Evolutionary conservation across 2,888 invertebrate species (phyloP).

Genomic region (Choreutis nemorana): DNA sequence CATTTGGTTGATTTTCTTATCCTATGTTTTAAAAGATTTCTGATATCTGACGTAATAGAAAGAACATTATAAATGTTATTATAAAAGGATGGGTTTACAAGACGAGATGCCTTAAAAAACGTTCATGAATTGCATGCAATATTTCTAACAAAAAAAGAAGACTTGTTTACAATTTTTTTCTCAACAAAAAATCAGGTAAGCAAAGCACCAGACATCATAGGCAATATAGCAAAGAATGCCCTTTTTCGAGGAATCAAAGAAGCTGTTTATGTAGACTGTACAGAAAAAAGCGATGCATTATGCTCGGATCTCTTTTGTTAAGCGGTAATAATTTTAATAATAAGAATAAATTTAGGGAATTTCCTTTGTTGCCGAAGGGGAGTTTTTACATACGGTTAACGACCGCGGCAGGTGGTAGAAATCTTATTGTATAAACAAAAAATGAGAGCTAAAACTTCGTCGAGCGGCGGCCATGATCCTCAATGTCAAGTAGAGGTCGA

Average conservation of each 20-base stretch:
- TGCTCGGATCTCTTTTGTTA: no score
- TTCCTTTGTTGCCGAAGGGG: slow-evolving; percentile 50
- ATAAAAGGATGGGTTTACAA: no score
- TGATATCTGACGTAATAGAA: no score
- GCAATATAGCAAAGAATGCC: slow-evolving; percentile 31
- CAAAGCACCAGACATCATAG: no score
- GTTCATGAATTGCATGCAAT: no score
- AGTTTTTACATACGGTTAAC: slow-evolving; percentile 57
- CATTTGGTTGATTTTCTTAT: no score
- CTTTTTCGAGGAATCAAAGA: slow-evolving; percentile 38
- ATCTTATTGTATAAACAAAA: slow-evolving; percentile 46
- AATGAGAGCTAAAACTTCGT: slow-evolving; percentile 48
- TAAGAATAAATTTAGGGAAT: slow-evolving; percentile 59
- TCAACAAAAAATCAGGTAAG: slow-evolving; percentile 25
- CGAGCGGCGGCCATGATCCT: slow-evolving; percentile 22
- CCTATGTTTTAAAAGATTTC: no score
- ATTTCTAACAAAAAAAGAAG: no score
- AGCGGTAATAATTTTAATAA: slow-evolving; percentile 58
- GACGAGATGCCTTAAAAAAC: no score
- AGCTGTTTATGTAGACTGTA: slow-evolving; percentile 38
- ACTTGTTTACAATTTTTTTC: slow-evolving; percentile 60
- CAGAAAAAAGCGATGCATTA: slow-evolving; percentile 52
- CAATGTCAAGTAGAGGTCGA: slow-evolving; percentile 60
- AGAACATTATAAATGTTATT: no score
- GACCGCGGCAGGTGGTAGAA: slow-evolving; percentile 61